Percentiles rank a stretch among this genome's conserved stretches.
Evolutionary conservation across 1,140 invertebrate genomes (phyloP).

Genomic region (Tribolium castaneum): DNA sequence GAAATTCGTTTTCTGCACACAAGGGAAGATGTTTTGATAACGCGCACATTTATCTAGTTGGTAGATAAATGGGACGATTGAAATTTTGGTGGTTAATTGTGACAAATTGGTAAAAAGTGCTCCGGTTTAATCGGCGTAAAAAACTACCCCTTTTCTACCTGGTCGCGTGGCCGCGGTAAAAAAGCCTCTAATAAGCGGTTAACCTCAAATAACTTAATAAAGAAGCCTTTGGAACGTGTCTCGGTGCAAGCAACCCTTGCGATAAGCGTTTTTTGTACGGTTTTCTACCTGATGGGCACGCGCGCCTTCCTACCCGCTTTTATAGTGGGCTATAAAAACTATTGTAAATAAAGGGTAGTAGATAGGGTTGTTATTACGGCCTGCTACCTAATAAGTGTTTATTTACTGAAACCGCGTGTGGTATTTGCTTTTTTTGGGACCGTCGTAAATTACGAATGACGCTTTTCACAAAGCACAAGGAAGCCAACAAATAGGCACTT

Average conservation of each 20-base stretch:
- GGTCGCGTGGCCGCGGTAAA: slow-evolving; percentile 59
- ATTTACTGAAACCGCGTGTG: slow-evolving; percentile 31
- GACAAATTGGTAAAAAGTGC: not conserved
- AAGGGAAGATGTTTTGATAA: slow-evolving; percentile 20
- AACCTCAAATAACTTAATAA: slow-evolving; percentile 62
- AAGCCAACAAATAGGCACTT: too few species aligned
- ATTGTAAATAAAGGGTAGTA: slow-evolving; percentile 54
- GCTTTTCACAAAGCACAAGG: not conserved
- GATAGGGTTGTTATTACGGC: slow-evolving; percentile 28
- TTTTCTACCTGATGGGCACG: slow-evolving; percentile 57
- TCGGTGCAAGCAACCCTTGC: slow-evolving; percentile 52
- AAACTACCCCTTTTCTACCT: slow-evolving; percentile 54
- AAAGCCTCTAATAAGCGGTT: slow-evolving; percentile 59
- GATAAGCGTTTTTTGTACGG: slow-evolving; percentile 50
- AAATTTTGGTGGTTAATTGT: not conserved
- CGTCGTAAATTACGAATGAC: not conserved
- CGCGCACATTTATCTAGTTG: not conserved
- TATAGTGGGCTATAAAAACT: slow-evolving; percentile 49
- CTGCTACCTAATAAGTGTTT: slow-evolving; percentile 42
- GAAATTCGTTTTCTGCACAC: slow-evolving; percentile 33
- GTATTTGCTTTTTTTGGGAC: slow-evolving; percentile 17
- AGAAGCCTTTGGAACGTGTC: slow-evolving; percentile 54
- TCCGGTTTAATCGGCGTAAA: slow-evolving; percentile 33
- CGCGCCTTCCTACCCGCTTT: slow-evolving; percentile 42
- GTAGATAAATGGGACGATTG: too few species aligned